Conservation (phyloP, 2,797 vertebrate genomes). For the Clarias platycephalus region DNA sequence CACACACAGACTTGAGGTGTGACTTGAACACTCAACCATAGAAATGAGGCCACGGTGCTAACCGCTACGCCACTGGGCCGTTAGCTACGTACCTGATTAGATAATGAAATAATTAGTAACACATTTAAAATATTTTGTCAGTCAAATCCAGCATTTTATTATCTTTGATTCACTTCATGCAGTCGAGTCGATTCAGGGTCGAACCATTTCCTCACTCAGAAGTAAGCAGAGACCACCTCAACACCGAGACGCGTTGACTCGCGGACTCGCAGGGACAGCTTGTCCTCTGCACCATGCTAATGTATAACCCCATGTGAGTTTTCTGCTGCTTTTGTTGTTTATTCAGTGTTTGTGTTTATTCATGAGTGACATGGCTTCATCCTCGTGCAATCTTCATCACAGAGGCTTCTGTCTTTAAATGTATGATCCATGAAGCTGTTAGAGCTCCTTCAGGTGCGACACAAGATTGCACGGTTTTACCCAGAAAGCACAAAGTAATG, state of each 20-base stretch:
- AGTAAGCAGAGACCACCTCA: background rate
- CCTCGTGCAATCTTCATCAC: slow-evolving; percentile 33
- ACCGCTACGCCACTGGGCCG: too few relatives aligned
- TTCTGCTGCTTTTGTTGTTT: background rate
- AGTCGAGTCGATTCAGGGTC: background rate
- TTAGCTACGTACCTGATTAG: background rate
- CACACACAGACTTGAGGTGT: too few relatives aligned
- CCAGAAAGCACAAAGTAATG: background rate
- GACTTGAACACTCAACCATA: too few relatives aligned
- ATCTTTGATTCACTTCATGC: background rate
- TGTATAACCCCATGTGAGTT: background rate
- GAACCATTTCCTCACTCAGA: background rate
- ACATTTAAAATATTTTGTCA: background rate
- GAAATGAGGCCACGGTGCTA: too few relatives aligned
- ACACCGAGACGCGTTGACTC: background rate
- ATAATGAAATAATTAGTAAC: background rate
- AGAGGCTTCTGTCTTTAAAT: slow-evolving; percentile 25
- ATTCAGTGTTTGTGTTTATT: background rate
- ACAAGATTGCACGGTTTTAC: background rate
- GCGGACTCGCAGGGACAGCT: background rate
- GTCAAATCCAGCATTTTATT: background rate
- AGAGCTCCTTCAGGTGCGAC: slow-evolving; percentile 1
- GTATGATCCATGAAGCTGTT: slow-evolving; percentile 19
- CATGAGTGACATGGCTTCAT: background rate
- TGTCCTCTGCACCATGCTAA: background rate